Evolutionary conservation across 2,113 vertebrate genomes (phyloP).

Genomic region (Pitta sordida): DNA sequence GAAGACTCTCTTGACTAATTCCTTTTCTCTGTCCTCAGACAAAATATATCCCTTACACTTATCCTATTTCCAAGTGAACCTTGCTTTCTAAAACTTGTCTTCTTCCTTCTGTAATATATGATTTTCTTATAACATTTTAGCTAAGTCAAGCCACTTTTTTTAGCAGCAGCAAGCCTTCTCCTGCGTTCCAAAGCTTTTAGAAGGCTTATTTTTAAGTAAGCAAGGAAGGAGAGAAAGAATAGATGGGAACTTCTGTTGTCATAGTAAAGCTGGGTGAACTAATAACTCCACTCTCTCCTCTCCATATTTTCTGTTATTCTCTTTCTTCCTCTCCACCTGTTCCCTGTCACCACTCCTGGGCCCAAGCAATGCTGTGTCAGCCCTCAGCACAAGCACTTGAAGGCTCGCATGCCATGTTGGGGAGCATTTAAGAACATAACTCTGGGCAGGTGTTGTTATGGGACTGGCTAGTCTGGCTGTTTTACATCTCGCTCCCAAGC

Average conservation of each 20-base stretch:
- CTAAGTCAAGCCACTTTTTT: not conserved
- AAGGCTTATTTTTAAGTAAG: not conserved
- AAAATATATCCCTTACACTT: not conserved
- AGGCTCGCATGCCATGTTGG: rapidly evolving
- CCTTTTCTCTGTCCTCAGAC: not conserved
- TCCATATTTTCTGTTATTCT: not conserved
- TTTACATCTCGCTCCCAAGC: not conserved
- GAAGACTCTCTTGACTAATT: not conserved
- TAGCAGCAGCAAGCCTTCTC: not conserved
- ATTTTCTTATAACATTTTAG: not conserved
- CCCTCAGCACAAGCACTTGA: not conserved
- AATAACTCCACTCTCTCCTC: not conserved
- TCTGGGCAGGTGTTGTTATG: rapidly evolving
- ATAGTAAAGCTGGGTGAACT: not conserved
- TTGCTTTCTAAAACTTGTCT: not conserved
- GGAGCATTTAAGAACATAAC: not conserved
- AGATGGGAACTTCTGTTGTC: not conserved
- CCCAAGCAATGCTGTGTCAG: not conserved
- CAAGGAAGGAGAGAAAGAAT: not conserved
- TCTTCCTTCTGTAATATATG: not conserved
- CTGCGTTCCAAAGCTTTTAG: not conserved
- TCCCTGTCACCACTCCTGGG: not conserved
- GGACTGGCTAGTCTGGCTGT: not conserved
- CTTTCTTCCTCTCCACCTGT: not conserved
- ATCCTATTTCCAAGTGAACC: not conserved